Percentiles rank a stretch among this genome's conserved stretches.
Conservation (phyloP, 2,797 vertebrate genomes). For the Hydrocynus forskahlii region DNA sequence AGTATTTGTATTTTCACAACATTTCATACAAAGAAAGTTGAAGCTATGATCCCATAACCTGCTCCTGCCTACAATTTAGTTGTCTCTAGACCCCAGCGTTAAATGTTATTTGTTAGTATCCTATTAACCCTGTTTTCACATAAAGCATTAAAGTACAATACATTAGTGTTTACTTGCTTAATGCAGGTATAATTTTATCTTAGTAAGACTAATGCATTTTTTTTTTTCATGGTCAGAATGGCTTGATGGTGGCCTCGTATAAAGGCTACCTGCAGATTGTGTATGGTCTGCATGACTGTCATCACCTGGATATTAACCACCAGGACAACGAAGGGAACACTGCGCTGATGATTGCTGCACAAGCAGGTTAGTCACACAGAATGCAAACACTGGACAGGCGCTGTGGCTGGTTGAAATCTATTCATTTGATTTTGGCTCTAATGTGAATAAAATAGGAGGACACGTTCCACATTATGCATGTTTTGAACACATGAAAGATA, state of each 20-base stretch:
- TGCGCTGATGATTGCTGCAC: slow-evolving; percentile 88
- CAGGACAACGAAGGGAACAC: slow-evolving; percentile 93
- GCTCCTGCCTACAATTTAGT: no score
- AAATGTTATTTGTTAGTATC: no score
- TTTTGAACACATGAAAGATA: no score
- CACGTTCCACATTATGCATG: no score
- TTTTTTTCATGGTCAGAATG: slow-evolving; percentile 75
- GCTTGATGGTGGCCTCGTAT: slow-evolving; percentile 86
- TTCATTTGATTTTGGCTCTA: no score
- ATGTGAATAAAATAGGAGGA: no score
- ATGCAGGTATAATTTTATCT: background rate
- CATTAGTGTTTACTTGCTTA: background rate
- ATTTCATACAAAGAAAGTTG: no score
- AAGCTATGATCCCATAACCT: no score
- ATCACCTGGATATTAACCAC: slow-evolving; percentile 85
- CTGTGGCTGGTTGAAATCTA: background rate
- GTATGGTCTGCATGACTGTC: slow-evolving; percentile 78
- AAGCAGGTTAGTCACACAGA: slow-evolving; percentile 77
- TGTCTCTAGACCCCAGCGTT: no score
- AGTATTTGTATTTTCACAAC: no score
- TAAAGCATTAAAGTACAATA: no score
- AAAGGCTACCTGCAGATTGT: slow-evolving; percentile 83
- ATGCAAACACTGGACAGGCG: background rate
- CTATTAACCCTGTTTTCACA: no score
- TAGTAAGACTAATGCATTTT: background rate